Base-by-base conservation (phyloP, 35 echinoderm and acorn worm genomes). In the Chiridota heheva region DNA sequence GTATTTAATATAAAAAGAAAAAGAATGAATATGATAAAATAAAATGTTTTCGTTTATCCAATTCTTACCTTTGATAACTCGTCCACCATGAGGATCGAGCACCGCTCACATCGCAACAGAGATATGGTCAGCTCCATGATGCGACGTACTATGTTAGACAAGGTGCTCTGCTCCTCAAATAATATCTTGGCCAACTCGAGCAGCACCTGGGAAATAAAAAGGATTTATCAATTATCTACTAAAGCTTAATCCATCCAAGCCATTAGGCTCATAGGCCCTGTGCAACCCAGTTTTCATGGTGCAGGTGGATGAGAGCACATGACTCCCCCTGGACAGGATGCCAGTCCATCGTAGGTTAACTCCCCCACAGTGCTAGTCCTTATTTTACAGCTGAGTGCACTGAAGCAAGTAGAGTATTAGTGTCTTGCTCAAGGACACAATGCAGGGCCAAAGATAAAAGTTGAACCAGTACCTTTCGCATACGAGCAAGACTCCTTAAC, bases 131-230 rank as follows among this genome's bases (percentile, higher is more conserved):
- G 81, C 72, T 91, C 89, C 89, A 98, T 91, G 42, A 98, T 98
- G 17, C 95, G 78, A 30, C 89, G 85, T 4, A 98, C 89, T 39
- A 98, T 91, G 69, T 81, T 98, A 60, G 89, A 91, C 0, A 98
- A 65, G 0, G 95, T 98, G 33, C 95, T 98, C 63, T 98, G 95
- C 58, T 98, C 95, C 71, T 98, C 95, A 60, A 98, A 98, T 35
- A 98, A 36, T n/a, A 91, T 86, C 75, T 87, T 91, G 38, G 95
- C 95, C 35, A 98, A 72, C 69, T 98, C 95, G 57, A 98, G 44
- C 25, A 98, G 81, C 45, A 98, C 95, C 95, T 98, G 41, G 16
- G 7, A 4, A 8, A 58, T 3, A 57, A 66, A 3, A 71, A 2
- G 26, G 5, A 42, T 8, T 31, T n/a, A 65, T 35, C 15, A 65